A percentile compares a stretch with the other conserved stretches of the same genome.
Evolutionary conservation across 1,140 invertebrate species (phyloP).

Genomic region (Diabrotica undecimpunctata): DNA sequence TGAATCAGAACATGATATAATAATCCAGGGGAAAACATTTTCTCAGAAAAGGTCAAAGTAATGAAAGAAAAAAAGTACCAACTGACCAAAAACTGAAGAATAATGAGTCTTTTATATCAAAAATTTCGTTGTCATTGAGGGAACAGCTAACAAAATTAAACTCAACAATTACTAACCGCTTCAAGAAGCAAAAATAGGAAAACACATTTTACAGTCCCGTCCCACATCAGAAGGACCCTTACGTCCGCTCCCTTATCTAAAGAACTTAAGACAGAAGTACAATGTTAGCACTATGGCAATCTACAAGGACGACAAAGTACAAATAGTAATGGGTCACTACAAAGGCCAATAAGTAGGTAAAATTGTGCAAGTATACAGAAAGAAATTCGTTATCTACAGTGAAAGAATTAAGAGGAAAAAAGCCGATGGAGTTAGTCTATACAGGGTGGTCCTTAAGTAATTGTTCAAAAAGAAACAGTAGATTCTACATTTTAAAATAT

Average conservation of each 20-base stretch:
- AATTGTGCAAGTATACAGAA: constrained; percentile 97
- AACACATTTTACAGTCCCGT: constrained; percentile 97
- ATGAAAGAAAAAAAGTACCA: too few species aligned
- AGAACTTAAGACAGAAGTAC: constrained; percentile 95
- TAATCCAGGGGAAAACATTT: too few species aligned
- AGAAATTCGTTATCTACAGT: constrained; percentile 98
- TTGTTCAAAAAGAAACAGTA: too few species aligned
- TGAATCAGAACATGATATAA: too few species aligned
- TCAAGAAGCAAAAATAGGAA: constrained; percentile 97
- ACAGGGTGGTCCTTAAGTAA: too few species aligned
- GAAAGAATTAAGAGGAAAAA: constrained; percentile 99
- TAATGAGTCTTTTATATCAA: too few species aligned
- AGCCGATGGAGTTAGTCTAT: constrained; percentile 95
- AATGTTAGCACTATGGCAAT: constrained; percentile 97
- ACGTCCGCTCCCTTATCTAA: constrained; percentile 99
- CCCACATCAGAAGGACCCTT: constrained; percentile 89
- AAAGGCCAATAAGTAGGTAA: constrained; percentile 99
- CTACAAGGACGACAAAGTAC: constrained; percentile 97
- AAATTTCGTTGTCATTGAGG: too few species aligned
- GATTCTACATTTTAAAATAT: too few species aligned
- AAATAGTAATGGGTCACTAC: constrained; percentile 94
- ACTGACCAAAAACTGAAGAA: too few species aligned
- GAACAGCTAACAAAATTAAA: constrained; percentile 71
- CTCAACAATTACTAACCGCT: constrained; percentile 88
- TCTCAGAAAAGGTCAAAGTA: too few species aligned